Percentiles rank a stretch among this genome's conserved stretches.
These are phyloP conservation scores for Brassicogethes aeneus DNA, from an alignment of 2,888 invertebrate genomes.

Conservation along the genomic window DNA sequence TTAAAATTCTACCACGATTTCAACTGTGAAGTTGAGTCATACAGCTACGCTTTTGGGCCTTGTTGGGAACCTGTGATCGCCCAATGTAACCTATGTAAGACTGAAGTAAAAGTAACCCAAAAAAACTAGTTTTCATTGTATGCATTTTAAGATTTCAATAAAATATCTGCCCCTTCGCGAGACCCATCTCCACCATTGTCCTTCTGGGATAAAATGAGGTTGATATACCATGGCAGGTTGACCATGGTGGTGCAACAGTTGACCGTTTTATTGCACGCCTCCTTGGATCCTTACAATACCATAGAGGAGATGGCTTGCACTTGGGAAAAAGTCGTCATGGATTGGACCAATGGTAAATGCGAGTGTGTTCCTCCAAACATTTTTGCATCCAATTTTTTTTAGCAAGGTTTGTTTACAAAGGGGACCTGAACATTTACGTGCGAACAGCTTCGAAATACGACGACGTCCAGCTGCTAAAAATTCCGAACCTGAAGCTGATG, in stretches of 20 bases:
- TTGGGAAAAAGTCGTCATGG: conserved; percentile 87
- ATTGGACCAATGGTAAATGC: conserved; percentile 82
- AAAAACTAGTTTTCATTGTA: not conserved
- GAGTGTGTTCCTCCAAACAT: not conserved
- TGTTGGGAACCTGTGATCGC: conserved; percentile 98
- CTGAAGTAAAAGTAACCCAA: not conserved
- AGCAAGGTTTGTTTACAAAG: conserved; percentile 83
- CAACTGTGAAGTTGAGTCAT: conserved; percentile 84
- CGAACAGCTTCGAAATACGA: conserved; percentile 98
- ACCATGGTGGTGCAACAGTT: conserved; percentile 81
- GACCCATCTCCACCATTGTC: conserved; percentile 92
- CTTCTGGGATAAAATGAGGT: conserved; percentile 95
- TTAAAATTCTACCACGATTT: conserved; percentile 97
- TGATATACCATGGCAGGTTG: conserved; percentile 86
- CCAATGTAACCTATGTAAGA: conserved; percentile 68
- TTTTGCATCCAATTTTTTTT: conserved; percentile 28
- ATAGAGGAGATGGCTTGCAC: conserved; percentile 98
- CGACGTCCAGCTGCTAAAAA: conserved; percentile 86
- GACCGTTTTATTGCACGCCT: conserved; percentile 89
- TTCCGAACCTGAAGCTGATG: conserved; percentile 79
- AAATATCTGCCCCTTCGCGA: conserved; percentile 74
- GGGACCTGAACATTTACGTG: conserved; percentile 89
- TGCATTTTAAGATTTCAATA: conserved; percentile 60
- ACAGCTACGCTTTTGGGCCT: conserved; percentile 92
- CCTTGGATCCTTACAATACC: conserved; percentile 95